Evolutionary conservation across 2,113 vertebrate species (phyloP), one percentile per base, ranked within the genome.

Genomic region (Notothenia coriiceps): DNA sequence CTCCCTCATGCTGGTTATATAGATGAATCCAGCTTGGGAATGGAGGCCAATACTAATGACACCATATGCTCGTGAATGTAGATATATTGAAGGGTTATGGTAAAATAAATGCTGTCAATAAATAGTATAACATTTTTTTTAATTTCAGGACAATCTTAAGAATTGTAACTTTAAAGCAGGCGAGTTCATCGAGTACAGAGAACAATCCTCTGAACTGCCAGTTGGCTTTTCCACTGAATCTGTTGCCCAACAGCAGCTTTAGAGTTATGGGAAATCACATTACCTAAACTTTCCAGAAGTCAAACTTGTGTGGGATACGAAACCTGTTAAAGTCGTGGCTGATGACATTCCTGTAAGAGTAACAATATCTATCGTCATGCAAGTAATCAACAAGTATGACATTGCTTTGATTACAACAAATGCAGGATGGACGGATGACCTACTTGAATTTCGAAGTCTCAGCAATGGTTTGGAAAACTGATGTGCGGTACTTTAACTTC

Each of bases 401-500:
- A 33, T 22, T 11, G 18, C 35, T 62, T 75, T 22, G 7, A 18
- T 9, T 62, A 20, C 33, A 52, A 47, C 4, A 82, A 62, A 67
- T 52, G 46, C 10, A 29, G 29, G 29, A 29, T 67, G 51, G 20
- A 56, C 33, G 11, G 46, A 64, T 78, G 61, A 61, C 33, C 1
- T n/a, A 6, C 17, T 78, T 43, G 13, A 49, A 69, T 13, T 49
- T 56, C 55, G 18, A 44, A 1, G 47, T 50, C n/a, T 47, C 17
- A 65, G 40, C 9, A 50, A 46, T 73, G 17, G n/a, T 60, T 69
- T 68, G 44, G 17, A 44, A 55, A 75, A 54, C 71, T 66, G 20
- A 46, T 46, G n/a, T 40, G 11, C 29, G 51, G n/a, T 52, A 51
- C 35, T 6, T 40, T 40, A 40, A 40, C 35, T 40, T 40, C 35